Evolutionary conservation across 2,888 invertebrate genomes (phyloP).

Genomic region (Nemurella pictetii): DNA sequence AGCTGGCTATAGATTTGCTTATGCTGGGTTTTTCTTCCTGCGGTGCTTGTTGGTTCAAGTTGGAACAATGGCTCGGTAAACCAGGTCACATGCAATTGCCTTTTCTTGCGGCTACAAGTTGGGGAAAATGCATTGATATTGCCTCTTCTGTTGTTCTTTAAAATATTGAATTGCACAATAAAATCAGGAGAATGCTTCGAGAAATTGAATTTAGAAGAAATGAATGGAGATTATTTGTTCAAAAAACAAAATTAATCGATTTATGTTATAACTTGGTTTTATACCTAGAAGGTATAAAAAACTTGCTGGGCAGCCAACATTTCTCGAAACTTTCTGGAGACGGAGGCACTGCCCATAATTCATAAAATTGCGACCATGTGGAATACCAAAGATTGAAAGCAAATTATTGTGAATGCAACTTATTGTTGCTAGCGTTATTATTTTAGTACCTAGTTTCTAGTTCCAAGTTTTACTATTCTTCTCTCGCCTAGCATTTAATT

Average conservation of each 20-base stretch:
- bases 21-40: background rate
- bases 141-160: background rate
- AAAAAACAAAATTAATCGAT: too few relatives aligned
- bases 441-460: background rate
- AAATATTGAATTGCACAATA: background rate
- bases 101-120: background rate
- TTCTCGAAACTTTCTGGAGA: too few relatives aligned
- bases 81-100: background rate
- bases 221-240: background rate
- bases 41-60: background rate
- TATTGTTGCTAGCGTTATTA: background rate
- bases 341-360: too few relatives aligned
- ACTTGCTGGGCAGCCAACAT: too few relatives aligned
- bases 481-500: background rate
- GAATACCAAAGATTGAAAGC: background rate
- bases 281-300: too few relatives aligned
- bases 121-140: background rate
- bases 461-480: background rate
- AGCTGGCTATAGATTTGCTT: background rate
- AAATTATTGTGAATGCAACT: background rate
- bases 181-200: background rate
- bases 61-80: background rate
- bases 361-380: too few relatives aligned
- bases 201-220: background rate
- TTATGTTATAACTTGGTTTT: too few relatives aligned